Evolutionary conservation across 2,797 vertebrate species (phyloP), one percentile per base, ranked within the genome.

Genomic region (Scleropages formosus): DNA sequence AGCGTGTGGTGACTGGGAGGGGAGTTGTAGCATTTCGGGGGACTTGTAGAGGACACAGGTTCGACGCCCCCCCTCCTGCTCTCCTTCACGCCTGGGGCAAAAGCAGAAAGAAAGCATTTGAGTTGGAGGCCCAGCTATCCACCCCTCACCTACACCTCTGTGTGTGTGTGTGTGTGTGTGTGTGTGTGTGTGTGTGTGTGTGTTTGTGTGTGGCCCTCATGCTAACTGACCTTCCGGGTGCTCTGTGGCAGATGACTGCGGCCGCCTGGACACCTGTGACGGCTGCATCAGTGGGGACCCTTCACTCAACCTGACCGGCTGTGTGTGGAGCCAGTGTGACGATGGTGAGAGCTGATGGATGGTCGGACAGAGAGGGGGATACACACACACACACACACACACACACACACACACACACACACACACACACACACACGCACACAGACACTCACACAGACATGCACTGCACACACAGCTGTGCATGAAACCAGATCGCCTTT

Each of bases 301-400:
- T 76, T 77, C 86, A 70, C 82, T 90, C 66, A 93, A 92, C 88
- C 82, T 92, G 82, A 92, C 92, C 20, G 84, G 82, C 85, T 93
- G 92, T 51, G 83, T 92, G 77, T 93, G 92, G 92, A 89, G 80
- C 82, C 85, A 87, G 80, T 93, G 92, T 83, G 88, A 90, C 75
- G 79, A 86, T 73, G 89, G 91, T 93, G 82, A 89, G 26, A 59
- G 11, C 71, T 64, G 67, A 64, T 62, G 71, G 74, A 74, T 74
- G 78, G 61, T 74, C 72, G 73, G 27, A 74, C 62, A 77, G 69
- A 65, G 73, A 22, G 47, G 65, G 69, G 77, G 75, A 62, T 22
- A 47, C 53, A 67, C 72, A 66, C 67, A 60, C 64, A 66, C 72
- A 74, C 73, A 78, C 49, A n/a, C n/a, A n/a, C n/a, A n/a, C n/a